Evolutionary conservation across 1,140 invertebrate genomes (phyloP), one percentile per base, ranked within the genome.

Genomic region (Mya arenaria): DNA sequence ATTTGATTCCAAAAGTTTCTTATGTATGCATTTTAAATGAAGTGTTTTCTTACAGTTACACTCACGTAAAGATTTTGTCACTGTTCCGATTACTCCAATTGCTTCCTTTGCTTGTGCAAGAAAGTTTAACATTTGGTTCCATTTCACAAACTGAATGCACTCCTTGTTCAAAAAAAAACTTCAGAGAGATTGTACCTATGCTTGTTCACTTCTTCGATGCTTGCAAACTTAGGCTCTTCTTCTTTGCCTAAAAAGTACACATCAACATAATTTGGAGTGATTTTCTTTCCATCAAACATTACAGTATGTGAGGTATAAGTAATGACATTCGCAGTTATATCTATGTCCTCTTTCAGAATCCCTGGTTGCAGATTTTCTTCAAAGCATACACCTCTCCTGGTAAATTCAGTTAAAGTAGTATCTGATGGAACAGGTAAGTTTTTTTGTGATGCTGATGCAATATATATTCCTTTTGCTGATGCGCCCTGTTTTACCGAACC

Each of bases 211-310:
- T 5, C 10, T 32, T 63, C 4, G 4, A 39, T 68, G 4, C 23
- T n/a, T 4, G 65, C 4, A 13, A 68, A 19, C 30, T 39, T 68
- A 4, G 34, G 65, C 25, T 68, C n/a, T 17, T 68, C 65, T 39
- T 68, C 65, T 68, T 68, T 19, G 4, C 23, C 65, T 39, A 68
- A 30, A 4, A 68, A 25, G 25, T 25, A 69, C 28, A 69, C 10
- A 17, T 69, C 66, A 17, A 41, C 37, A 19, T 36, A 44, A 44
- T 69, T 69, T 8, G 66, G 66, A 19, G 48, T 39, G n/a, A 69
- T 44, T 32, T 69, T 69, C 25, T 44, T 44, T 8, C 66, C 66
- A 44, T 69, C 66, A 52, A 68, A 44, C 66, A 69, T 69, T 6
- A 69, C 23, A 17, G 28, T 25, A 52, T 25, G 28, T 6, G 66